Percentiles rank a stretch among this genome's conserved stretches.
phyloP scores from a whole-genome alignment of 2,888 invertebrate species.

The Pristionchus exspectatus region DNA sequence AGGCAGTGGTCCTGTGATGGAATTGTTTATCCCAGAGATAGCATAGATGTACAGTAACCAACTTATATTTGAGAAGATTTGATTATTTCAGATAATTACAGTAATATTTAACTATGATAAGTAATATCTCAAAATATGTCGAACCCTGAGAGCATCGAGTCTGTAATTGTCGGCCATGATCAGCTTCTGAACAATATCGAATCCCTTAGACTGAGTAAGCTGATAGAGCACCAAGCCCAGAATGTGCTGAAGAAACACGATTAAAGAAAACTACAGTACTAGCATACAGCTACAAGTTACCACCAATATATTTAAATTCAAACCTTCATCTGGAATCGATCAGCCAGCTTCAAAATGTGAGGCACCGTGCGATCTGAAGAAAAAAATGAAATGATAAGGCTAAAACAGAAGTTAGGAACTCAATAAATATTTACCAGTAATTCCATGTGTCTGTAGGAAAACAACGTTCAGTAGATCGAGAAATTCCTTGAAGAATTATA shows the following conservation, averaged over 20 bases:
- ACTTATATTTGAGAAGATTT: not conserved
- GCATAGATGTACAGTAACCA: not conserved
- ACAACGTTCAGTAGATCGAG: not conserved
- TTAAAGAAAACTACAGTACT: not conserved
- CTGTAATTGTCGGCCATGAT: not conserved
- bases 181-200: not conserved
- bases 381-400: not conserved
- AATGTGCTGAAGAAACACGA: not conserved
- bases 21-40: not conserved
- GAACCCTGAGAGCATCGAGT: not conserved
- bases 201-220: not conserved
- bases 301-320: not conserved
- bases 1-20: not conserved
- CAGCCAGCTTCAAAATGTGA: not conserved
- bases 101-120: not conserved
- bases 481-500: not conserved
- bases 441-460: not conserved
- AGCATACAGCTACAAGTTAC: not conserved
- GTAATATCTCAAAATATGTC: not conserved
- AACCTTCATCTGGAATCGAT: conserved; percentile 1
- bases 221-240: not conserved
- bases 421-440: not conserved
- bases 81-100: no score
- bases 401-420: not conserved
- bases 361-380: not conserved